Percentiles rank a stretch among this genome's conserved stretches.
Conservation (phyloP, 2,113 vertebrate species). For the Gyps fulvus region DNA sequence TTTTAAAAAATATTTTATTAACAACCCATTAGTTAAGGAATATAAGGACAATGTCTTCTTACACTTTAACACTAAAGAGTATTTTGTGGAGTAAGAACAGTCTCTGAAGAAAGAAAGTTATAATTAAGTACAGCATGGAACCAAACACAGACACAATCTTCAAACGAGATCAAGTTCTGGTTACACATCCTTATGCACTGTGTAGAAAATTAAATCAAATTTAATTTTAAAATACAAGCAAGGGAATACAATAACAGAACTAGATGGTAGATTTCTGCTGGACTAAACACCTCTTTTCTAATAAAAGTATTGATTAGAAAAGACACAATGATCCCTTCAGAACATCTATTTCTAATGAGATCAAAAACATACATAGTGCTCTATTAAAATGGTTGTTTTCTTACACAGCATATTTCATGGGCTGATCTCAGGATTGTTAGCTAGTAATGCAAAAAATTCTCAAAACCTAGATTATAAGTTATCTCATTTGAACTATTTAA, state of each 20-base stretch:
- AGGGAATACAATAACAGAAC: slow-evolving; percentile 51
- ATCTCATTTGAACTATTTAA: slow-evolving; percentile 68
- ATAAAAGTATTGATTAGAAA: slow-evolving; percentile 58
- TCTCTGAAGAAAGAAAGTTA: slow-evolving; percentile 55
- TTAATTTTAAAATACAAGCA: slow-evolving; percentile 51
- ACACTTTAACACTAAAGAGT: slow-evolving; percentile 74
- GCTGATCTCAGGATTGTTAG: slow-evolving; percentile 61
- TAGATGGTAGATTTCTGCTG: slow-evolving; percentile 59
- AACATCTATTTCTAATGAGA: slow-evolving; percentile 54
- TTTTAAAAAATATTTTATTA: slow-evolving; percentile 72
- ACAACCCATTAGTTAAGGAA: slow-evolving; percentile 68
- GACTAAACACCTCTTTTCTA: slow-evolving; percentile 59
- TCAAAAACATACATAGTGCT: slow-evolving; percentile 31
- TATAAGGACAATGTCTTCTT: slow-evolving; percentile 72
- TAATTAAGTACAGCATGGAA: slow-evolving; percentile 69
- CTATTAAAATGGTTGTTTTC: slow-evolving; percentile 37
- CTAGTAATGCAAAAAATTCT: slow-evolving; percentile 59
- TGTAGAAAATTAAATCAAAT: slow-evolving; percentile 47
- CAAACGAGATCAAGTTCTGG: slow-evolving; percentile 57
- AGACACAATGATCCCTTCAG: slow-evolving; percentile 58
- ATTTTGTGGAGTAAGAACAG: slow-evolving; percentile 61
- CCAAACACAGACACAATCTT: slow-evolving; percentile 67
- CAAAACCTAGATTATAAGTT: slow-evolving; percentile 60
- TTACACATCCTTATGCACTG: slow-evolving; percentile 59
- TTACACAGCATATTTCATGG: slow-evolving; percentile 42